These are phyloP conservation scores for Stichodactyla mertensii DNA, from an alignment of 64 coral and sea anemone species.

Conservation along the genomic window DNA sequence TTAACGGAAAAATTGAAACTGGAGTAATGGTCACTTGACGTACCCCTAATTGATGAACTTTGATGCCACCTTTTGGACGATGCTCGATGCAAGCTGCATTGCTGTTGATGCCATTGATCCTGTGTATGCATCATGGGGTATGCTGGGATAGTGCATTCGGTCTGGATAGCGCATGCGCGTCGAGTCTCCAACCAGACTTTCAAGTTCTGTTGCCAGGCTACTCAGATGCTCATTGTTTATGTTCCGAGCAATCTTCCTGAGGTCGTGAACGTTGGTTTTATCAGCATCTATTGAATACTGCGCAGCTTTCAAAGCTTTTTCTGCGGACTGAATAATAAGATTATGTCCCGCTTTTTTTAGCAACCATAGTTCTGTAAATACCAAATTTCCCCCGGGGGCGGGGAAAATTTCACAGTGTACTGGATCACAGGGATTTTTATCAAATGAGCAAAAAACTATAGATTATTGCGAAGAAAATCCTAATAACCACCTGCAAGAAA, in stretches of 20 bases:
- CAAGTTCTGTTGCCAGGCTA: conserved; percentile 11
- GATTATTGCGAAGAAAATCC: too few relatives aligned
- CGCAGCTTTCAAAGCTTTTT: conserved; percentile 74
- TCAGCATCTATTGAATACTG: conserved; percentile 61
- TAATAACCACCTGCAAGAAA: too few relatives aligned
- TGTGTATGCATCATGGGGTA: conserved; percentile 27
- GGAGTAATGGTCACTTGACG: too few relatives aligned
- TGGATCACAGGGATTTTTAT: too few relatives aligned
- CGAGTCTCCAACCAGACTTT: conserved; percentile 40
- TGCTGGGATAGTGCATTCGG: conserved; percentile 15
- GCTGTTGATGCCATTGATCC: conserved; percentile 25
- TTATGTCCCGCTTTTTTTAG: background rate
- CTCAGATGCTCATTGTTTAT: conserved; percentile 32
- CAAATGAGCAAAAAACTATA: too few relatives aligned
- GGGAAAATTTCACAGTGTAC: too few relatives aligned
- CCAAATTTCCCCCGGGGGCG: too few relatives aligned
- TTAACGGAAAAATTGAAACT: too few relatives aligned
- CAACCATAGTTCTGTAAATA: too few relatives aligned
- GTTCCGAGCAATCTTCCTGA: conserved; percentile 37
- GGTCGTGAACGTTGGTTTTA: conserved; percentile 36
- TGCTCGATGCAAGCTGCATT: conserved; percentile 19
- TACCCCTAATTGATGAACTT: too few relatives aligned
- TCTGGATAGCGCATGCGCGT: conserved; percentile 65
- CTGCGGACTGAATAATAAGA: conserved; percentile 45
- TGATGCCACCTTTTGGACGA: background rate